Conservation (phyloP, 2,113 vertebrate species). For the Fregetta grallaria region DNA sequence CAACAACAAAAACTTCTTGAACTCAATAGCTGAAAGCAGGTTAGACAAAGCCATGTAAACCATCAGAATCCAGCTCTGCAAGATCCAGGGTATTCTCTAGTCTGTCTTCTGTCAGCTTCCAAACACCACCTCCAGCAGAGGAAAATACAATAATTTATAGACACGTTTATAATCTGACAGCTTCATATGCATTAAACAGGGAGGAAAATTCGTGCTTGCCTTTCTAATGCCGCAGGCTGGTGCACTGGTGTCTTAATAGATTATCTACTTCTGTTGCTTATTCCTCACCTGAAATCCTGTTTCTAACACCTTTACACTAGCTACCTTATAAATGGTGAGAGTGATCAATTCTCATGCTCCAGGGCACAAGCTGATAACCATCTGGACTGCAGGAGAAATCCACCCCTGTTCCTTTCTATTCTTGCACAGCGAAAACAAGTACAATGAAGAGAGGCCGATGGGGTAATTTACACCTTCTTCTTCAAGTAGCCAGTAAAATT, state of each 20-base stretch:
- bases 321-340: background rate
- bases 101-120: background rate
- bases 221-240: background rate
- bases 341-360: background rate
- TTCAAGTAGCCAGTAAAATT: background rate
- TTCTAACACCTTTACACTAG: background rate
- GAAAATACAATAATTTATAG: background rate
- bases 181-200: background rate
- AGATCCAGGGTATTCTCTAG: background rate
- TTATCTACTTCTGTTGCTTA: background rate
- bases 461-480: background rate
- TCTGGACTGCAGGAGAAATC: background rate
- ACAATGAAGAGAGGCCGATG: background rate
- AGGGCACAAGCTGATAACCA: background rate
- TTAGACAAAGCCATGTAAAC: background rate
- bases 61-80: background rate
- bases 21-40: background rate
- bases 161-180: background rate
- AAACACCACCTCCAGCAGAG: background rate
- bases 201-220: background rate
- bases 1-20: background rate
- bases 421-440: background rate
- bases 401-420: background rate
- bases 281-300: background rate
- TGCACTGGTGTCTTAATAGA: background rate